Evolutionary conservation across 1,140 invertebrate species (phyloP).

Genomic region (Trichonephila clavipes): DNA sequence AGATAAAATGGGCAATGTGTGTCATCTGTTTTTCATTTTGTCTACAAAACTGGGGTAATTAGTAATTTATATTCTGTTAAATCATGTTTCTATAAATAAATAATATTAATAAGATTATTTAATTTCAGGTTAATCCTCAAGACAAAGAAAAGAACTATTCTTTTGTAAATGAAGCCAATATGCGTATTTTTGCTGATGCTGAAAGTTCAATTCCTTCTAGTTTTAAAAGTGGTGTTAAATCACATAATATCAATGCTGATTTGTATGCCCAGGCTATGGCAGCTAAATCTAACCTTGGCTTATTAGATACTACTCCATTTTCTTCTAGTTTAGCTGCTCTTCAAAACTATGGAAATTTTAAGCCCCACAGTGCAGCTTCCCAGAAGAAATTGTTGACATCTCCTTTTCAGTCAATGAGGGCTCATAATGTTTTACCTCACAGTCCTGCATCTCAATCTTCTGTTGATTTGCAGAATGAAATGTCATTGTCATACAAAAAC

Average conservation of each 20-base stretch:
- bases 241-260: constrained; percentile 37
- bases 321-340: constrained; percentile 8
- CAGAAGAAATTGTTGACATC: background rate
- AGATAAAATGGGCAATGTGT: too few relatives aligned
- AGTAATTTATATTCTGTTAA: too few relatives aligned
- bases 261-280: constrained; percentile 51
- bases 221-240: background rate
- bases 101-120: too few relatives aligned
- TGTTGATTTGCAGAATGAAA: background rate
- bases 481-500: background rate
- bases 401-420: background rate
- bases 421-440: background rate
- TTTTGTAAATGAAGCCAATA: background rate
- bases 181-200: background rate
- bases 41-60: too few relatives aligned
- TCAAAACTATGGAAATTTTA: background rate
- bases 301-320: background rate
- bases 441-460: background rate
- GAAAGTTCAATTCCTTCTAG: background rate
- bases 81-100: too few relatives aligned
- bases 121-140: background rate
- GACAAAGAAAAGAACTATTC: background rate
- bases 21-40: too few relatives aligned
- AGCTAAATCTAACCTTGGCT: constrained; percentile 57
- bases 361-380: background rate